phyloP scores from a whole-genome alignment of 2,888 invertebrate genomes.

The Ichneumoninae sp. region DNA sequence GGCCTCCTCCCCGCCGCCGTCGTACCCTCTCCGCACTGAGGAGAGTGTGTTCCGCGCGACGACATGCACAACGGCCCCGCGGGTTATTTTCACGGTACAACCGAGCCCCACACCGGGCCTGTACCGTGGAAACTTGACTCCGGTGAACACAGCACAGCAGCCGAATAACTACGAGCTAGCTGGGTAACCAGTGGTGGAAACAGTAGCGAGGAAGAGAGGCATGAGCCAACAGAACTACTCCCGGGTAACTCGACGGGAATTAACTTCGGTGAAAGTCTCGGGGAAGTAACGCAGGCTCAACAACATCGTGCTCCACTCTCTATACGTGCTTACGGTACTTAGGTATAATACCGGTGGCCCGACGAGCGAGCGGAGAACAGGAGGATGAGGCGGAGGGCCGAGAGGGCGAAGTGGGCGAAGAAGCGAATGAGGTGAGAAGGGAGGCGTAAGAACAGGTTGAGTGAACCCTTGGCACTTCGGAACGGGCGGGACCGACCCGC shows the following conservation, averaged over 20 bases:
- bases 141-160: slow-evolving; percentile 38
- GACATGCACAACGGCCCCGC: slow-evolving; percentile 36
- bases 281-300: slow-evolving; percentile 45
- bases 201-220: not conserved
- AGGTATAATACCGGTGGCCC: slow-evolving; percentile 24
- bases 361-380: slow-evolving; percentile 8
- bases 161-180: slow-evolving; percentile 33
- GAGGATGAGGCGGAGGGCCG: slow-evolving; percentile 19
- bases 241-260: slow-evolving; percentile 50
- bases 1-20: not conserved
- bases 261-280: slow-evolving; percentile 56
- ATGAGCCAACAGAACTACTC: slow-evolving; percentile 21
- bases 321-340: slow-evolving; percentile 45
- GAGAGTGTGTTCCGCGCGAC: slow-evolving; percentile 35
- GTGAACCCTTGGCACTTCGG: slow-evolving; percentile 30
- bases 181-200: not conserved
- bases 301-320: slow-evolving; percentile 23
- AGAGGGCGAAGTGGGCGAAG: slow-evolving; percentile 6
- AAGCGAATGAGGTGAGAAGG: slow-evolving; percentile 46
- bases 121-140: slow-evolving; percentile 59
- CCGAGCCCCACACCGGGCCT: slow-evolving; percentile 43
- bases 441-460: slow-evolving; percentile 4
- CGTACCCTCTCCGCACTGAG: slow-evolving; percentile 31
- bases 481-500: not conserved
- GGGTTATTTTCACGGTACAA: slow-evolving; percentile 62